A percentile compares a stretch with the other conserved stretches of the same genome.
phyloP scores from a whole-genome alignment of 2,113 vertebrate species.

The Psophia crepitans region DNA sequence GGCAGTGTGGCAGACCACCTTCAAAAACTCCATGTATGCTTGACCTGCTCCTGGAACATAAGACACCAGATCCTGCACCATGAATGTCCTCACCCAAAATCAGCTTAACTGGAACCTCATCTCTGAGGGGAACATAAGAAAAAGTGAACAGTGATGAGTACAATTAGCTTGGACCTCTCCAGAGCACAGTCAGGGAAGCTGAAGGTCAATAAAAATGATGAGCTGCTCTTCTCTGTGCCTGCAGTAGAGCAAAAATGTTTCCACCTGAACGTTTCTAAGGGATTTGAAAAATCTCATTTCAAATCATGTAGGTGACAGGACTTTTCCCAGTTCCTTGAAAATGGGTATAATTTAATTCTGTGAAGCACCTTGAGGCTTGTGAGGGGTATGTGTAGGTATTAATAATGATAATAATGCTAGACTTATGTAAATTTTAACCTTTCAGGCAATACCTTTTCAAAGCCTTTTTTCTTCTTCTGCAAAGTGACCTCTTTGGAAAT shows the following conservation, averaged over 20 bases:
- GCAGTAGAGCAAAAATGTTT: not conserved
- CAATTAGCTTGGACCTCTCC: not conserved
- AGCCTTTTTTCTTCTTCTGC: not conserved
- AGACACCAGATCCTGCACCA: not conserved
- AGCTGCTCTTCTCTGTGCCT: not conserved
- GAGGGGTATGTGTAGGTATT: conserved; percentile 16
- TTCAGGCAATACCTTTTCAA: not conserved
- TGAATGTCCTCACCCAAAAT: not conserved
- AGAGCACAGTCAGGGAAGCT: not conserved
- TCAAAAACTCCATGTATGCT: not conserved
- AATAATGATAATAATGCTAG: conserved; percentile 26
- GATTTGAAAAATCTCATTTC: conserved; percentile 17
- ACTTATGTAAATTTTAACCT: conserved; percentile 59
- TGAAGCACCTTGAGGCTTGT: conserved; percentile 7
- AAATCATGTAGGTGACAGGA: not conserved
- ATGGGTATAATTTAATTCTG: conserved; percentile 3
- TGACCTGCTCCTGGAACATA: not conserved
- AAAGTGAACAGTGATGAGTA: not conserved
- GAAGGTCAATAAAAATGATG: not conserved
- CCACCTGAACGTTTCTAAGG: not conserved
- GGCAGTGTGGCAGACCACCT: not conserved
- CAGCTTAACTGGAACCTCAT: not conserved
- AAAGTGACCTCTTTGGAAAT: not conserved
- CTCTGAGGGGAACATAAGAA: not conserved
- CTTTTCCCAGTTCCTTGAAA: conserved; percentile 5